Base-by-base conservation (phyloP, 1,140 invertebrate species). In the Saccostrea glomerata region DNA sequence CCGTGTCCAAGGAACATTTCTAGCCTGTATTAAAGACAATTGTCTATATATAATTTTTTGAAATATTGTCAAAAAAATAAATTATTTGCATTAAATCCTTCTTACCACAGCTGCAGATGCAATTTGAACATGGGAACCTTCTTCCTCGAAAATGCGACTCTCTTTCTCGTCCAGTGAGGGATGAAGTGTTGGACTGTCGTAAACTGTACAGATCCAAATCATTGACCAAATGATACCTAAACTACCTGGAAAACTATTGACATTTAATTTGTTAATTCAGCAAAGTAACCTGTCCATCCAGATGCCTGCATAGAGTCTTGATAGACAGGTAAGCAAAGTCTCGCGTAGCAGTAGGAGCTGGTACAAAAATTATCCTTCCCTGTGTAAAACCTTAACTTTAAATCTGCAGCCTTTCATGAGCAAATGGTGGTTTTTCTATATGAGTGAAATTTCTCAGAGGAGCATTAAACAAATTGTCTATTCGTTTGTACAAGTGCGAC, bases 1-100 rank as follows among this genome's bases (percentile, higher is more conserved):
- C 11, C 88, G 85, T 25, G 58, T 83, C 92, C 92, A 92, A 36
- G 92, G 91, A 9, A 91, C 89, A 17, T 82, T 56, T 25, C 17
- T 82, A 15, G 88, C 86, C 90, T 91, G 83, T 55, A 84, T 83
- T 47, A 58, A 20, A 83, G 9, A 83, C 5, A 83, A 5, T 4
- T 47, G 13, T 1, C 20, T 11, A 23, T 83, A 36, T 13, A 23
- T 20, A 77, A 77, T 4, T 77, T 23, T 11, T 77, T 30, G 11
- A 2, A 0, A 30, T 13, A 11, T 36, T 36, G 23, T 23, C 9
- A 30, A 25, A 0, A 36, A 77, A n/a, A n/a, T 77, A 17, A 6
- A 30, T 77, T 77, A 7, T 30, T 0, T 13, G 13, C 55, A 5
- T 23, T 15, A n/a, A 83, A 54, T 55, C 6, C 40, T 11, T 54